Evolutionary conservation across 2,888 invertebrate genomes (phyloP).

Genomic region (Strigamia crassipes): DNA sequence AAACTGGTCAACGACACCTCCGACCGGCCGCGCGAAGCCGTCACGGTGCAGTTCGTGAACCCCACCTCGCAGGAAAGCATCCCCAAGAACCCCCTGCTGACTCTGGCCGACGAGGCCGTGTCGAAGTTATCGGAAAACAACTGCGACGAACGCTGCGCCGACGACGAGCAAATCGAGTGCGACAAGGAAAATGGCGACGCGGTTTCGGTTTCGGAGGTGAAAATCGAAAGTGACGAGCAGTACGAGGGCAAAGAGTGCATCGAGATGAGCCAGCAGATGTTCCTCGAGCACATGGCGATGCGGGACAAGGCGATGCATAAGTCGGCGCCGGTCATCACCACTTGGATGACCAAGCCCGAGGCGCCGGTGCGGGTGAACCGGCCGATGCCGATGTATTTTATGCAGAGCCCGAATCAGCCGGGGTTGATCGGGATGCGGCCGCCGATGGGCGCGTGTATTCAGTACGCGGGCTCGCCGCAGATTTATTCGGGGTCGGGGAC

Average conservation of each 20-base stretch:
- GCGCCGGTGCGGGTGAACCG: not conserved
- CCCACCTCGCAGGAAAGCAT: not conserved
- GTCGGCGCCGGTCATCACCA: not conserved
- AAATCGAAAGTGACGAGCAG: not conserved
- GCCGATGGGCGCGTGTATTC: not conserved
- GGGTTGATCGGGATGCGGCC: slow-evolving; percentile 1
- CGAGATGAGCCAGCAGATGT: not conserved
- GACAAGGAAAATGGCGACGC: not conserved
- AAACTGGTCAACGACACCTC: not conserved
- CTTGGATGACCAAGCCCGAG: not conserved
- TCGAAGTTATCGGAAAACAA: slow-evolving; percentile 7
- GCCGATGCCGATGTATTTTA: slow-evolving; percentile 19
- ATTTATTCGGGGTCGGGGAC: not conserved
- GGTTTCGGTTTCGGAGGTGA: not conserved
- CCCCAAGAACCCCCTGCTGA: slow-evolving; percentile 25
- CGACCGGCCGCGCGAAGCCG: not conserved
- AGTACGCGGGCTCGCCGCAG: not conserved
- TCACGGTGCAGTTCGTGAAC: not conserved
- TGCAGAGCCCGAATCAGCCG: not conserved
- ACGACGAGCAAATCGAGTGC: not conserved
- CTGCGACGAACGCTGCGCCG: not conserved
- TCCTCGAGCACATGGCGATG: not conserved
- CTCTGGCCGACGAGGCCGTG: slow-evolving; percentile 15
- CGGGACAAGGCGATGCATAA: not conserved
- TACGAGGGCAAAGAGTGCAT: not conserved